Evolutionary conservation across 2,888 invertebrate genomes (phyloP).

Genomic region (Aradus depressus): DNA sequence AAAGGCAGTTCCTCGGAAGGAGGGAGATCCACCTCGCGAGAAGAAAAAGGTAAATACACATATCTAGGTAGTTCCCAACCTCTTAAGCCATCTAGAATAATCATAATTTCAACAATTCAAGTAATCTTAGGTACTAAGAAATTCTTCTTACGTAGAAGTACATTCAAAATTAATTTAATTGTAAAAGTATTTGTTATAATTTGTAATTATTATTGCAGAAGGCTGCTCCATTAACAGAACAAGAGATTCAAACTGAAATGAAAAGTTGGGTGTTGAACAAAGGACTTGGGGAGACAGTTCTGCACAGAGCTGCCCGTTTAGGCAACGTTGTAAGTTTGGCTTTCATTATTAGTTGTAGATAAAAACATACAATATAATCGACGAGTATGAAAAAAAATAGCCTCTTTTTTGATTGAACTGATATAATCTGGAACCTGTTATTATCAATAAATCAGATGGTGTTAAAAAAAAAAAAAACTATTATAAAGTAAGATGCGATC

Average conservation of each 20-base stretch:
- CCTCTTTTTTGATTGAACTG: too few species aligned
- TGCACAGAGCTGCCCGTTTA: constrained; percentile 81
- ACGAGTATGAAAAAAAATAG: too few species aligned
- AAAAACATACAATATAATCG: not conserved
- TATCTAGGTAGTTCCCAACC: too few species aligned
- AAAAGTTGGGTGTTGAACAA: constrained; percentile 89
- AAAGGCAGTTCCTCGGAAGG: constrained; percentile 49
- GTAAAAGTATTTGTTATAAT: constrained; percentile 3
- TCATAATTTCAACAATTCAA: not conserved
- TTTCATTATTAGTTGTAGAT: not conserved
- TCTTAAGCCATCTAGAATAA: not conserved
- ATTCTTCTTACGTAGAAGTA: too few species aligned
- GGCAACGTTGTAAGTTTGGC: constrained; percentile 63
- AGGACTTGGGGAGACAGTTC: constrained; percentile 83
- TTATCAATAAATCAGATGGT: too few species aligned
- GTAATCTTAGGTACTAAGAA: too few species aligned
- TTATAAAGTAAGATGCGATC: too few species aligned
- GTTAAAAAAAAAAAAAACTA: too few species aligned
- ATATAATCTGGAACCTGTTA: too few species aligned
- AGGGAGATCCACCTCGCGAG: constrained; percentile 34
- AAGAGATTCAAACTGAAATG: constrained; percentile 74
- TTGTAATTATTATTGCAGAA: constrained; percentile 25
- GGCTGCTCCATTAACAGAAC: constrained; percentile 27
- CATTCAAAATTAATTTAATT: not conserved
- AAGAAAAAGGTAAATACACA: constrained; percentile 39